Percentiles rank a stretch among this genome's conserved stretches.
phyloP scores from a whole-genome alignment of 2,113 vertebrate species.

The Varanus salvator region DNA sequence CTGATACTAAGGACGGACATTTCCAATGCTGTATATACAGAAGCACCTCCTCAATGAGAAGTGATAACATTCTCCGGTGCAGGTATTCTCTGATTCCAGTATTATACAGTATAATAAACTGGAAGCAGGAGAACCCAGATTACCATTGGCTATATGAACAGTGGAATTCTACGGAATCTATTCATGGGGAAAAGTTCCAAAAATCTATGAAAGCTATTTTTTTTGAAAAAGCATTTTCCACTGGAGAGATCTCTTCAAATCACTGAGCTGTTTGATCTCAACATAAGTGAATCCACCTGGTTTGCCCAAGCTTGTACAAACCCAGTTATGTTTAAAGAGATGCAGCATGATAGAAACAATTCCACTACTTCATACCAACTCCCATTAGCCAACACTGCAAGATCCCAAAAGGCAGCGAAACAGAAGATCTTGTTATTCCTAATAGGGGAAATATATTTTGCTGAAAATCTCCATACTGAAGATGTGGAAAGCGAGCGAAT shows the following conservation, averaged over 20 bases:
- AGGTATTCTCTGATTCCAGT: background rate
- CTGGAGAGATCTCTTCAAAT: no score
- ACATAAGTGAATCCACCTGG: no score
- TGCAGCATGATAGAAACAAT: background rate
- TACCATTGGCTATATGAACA: background rate
- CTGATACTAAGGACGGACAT: constrained; percentile 13
- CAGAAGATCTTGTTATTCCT: background rate
- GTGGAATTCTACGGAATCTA: background rate
- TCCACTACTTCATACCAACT: background rate
- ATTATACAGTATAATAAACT: background rate
- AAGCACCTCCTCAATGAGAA: constrained; percentile 14
- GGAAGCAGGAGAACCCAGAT: background rate
- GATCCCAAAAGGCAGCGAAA: background rate
- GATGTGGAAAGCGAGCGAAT: background rate
- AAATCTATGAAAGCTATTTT: background rate
- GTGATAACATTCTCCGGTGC: constrained; percentile 9
- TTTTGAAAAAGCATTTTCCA: background rate
- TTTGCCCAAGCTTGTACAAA: background rate
- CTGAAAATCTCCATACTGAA: background rate
- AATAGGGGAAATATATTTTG: background rate
- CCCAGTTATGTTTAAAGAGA: background rate
- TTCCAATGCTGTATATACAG: constrained; percentile 12
- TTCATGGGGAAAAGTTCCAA: background rate
- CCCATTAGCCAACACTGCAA: background rate
- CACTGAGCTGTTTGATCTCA: background rate